Base-by-base conservation (phyloP, 2,797 vertebrate species). In the Scleropages formosus region DNA sequence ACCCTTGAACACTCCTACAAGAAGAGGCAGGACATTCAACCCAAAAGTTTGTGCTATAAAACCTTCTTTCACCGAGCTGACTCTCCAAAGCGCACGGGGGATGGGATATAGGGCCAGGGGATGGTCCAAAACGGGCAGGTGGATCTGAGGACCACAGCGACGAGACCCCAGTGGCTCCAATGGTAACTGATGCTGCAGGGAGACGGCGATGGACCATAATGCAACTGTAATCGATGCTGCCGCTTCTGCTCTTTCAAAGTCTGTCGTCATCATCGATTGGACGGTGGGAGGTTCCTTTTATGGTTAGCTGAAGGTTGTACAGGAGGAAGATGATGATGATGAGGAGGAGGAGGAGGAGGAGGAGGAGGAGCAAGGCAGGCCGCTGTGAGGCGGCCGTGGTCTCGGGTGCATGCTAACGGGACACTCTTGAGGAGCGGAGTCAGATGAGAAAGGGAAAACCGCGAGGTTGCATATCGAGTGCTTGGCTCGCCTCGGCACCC, bases 1-100 rank as follows among this genome's bases (percentile, higher is more conserved):
- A 74, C 72, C 79, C 74, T 70, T 65, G 79, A 60, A 74, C 79
- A 83, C 69, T 75, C 2, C 78, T 22, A 73, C 74, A 73, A 39
- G 51, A 26, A 64, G 56, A 58, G 80, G 82, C 82, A 82, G 74
- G 75, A 73, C 64, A 64, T 80, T 77, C 82, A 81, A 85, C 80
- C 84, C 72, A 82, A 79, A 65, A 39, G 78, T 84, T 86, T 90
- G 90, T 90, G 89, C 87, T 88, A 70, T 80, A 77, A 86, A 82
- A 83, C 76, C 77, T 78, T 75, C 24, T 69, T 72, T 78, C 77
- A 13, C 82, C 53, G 69, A 62, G 67, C 76, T 59, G 59, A 64
- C 59, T 53, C 16, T 49, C 59, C 62, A 60, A 49, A 49, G 59
- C 24, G n/a, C 70, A 22, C 15, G n/a, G 46, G 24, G 24, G 22